Evolutionary conservation across 2,797 vertebrate species (phyloP).

Genomic region (Microcaecilia unicolor): DNA sequence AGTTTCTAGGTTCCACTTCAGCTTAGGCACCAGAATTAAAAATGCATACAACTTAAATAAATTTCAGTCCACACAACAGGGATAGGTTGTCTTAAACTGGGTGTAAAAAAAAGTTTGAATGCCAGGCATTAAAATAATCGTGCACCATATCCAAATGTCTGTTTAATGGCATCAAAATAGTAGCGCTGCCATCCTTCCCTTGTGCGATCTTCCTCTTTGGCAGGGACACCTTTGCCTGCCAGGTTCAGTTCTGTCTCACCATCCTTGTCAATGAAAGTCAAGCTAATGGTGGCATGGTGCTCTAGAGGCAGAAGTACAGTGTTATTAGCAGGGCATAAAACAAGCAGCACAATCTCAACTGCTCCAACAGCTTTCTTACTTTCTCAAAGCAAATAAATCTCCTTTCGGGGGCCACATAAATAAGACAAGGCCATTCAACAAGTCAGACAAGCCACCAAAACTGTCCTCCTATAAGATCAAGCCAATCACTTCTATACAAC

Average conservation of each 20-base stretch:
- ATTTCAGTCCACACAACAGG: slow-evolving; percentile 5
- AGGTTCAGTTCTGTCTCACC: slow-evolving; percentile 81
- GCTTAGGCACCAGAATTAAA: no score
- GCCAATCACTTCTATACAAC: slow-evolving; percentile 27
- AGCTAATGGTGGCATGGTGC: slow-evolving; percentile 80
- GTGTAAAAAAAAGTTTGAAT: not conserved
- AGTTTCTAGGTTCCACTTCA: no score
- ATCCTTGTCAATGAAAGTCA: slow-evolving; percentile 74
- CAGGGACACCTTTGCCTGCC: slow-evolving; percentile 79
- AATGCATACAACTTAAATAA: slow-evolving; percentile 7
- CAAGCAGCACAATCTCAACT: no score
- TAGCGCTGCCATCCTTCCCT: slow-evolving; percentile 91
- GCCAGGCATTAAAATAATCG: slow-evolving; percentile 71
- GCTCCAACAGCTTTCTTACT: no score
- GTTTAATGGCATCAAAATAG: slow-evolving; percentile 93
- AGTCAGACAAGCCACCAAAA: accelerated
- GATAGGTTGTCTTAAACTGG: not conserved
- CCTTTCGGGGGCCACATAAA: no score
- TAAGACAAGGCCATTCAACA: not conserved
- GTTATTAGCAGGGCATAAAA: not conserved
- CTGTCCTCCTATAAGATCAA: not conserved
- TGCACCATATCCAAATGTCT: slow-evolving; percentile 90
- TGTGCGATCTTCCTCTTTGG: slow-evolving; percentile 80
- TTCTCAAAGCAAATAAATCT: no score
- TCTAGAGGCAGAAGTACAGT: slow-evolving; percentile 44